Evolutionary conservation across 2,113 vertebrate genomes (phyloP).

Genomic region (Labeo rohita): DNA sequence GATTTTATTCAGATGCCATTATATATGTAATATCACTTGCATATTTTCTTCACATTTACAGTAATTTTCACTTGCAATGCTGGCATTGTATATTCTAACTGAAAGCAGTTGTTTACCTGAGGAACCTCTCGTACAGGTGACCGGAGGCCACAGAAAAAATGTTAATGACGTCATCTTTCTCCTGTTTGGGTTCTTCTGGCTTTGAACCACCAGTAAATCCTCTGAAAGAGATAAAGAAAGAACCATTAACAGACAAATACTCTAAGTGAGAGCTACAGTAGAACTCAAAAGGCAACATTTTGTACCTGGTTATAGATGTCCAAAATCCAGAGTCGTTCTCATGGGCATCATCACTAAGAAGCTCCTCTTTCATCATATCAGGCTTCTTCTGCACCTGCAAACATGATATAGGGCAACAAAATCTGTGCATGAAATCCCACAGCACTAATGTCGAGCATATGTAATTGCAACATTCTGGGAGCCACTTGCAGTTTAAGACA

Average conservation of each 20-base stretch:
- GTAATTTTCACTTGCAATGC: background rate
- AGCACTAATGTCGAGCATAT: background rate
- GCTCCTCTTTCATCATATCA: constrained; percentile 93
- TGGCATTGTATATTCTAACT: background rate
- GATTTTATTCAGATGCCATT: background rate
- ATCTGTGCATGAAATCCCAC: background rate
- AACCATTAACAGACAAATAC: background rate
- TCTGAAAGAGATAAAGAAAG: constrained; percentile 69
- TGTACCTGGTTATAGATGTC: constrained; percentile 92
- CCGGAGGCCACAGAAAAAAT: constrained; percentile 98
- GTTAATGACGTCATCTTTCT: constrained; percentile 94
- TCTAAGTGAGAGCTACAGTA: constrained; percentile 17
- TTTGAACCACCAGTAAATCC: constrained; percentile 89
- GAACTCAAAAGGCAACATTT: background rate
- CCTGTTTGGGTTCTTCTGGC: constrained; percentile 86
- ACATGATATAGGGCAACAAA: background rate
- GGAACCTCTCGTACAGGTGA: constrained; percentile 95
- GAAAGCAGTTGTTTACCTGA: constrained; percentile 79
- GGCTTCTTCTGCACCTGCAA: constrained; percentile 95
- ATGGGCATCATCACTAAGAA: constrained; percentile 86
- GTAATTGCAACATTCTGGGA: background rate
- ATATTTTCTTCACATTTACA: background rate
- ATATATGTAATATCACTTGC: background rate
- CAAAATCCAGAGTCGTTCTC: constrained; percentile 94
- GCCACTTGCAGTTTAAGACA: background rate